Percentiles rank a stretch among this genome's conserved stretches.
Evolutionary conservation across 2,797 vertebrate genomes (phyloP).

Genomic region (Peromyscus eremicus): DNA sequence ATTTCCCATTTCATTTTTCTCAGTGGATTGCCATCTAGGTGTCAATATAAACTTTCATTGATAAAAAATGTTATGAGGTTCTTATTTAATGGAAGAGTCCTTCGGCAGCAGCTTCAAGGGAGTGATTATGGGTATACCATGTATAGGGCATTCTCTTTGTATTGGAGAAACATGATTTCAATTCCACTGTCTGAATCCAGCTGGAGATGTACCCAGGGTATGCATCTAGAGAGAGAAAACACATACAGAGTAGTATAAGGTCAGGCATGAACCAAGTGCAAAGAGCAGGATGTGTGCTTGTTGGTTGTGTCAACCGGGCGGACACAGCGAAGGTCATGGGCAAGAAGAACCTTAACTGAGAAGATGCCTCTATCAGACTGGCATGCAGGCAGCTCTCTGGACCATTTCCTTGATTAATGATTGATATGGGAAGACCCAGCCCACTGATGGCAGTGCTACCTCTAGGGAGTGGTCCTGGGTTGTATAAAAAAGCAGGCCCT

Average conservation of each 20-base stretch:
- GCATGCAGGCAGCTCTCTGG: background rate
- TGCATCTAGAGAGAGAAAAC: background rate
- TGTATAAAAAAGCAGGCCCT: background rate
- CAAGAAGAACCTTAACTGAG: background rate
- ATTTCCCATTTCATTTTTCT: constrained; percentile 5
- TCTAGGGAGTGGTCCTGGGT: background rate
- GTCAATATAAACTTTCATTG: constrained; percentile 48
- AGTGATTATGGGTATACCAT: background rate
- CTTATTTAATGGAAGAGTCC: background rate
- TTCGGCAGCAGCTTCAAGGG: background rate
- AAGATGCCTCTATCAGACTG: background rate
- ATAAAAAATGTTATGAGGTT: constrained; percentile 32
- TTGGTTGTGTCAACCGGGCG: background rate
- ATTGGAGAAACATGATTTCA: background rate
- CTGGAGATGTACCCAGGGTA: background rate
- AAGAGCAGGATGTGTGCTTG: background rate
- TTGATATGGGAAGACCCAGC: background rate
- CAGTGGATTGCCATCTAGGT: background rate
- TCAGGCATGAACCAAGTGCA: background rate
- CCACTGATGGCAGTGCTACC: background rate
- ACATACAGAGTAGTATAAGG: too few species aligned
- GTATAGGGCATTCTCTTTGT: background rate
- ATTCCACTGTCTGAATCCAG: background rate
- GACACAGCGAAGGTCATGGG: background rate
- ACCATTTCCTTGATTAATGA: too few species aligned